Conservation (phyloP, 2,888 invertebrate genomes). For the Lathronympha strigana region DNA sequence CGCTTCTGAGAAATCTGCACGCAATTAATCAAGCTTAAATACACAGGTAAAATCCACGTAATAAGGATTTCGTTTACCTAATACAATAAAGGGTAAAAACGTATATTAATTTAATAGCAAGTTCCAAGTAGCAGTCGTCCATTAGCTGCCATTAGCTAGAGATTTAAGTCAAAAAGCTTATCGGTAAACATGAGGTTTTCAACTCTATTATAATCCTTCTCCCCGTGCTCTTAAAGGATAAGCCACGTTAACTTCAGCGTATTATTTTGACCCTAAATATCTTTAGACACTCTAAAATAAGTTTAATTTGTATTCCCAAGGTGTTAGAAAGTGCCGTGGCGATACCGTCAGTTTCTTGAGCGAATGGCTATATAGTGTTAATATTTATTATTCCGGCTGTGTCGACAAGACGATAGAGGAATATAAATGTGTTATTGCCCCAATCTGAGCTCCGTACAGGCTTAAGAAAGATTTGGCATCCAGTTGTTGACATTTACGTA, state of each 20-base stretch:
- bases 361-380: conserved; percentile 68
- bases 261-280: conserved; percentile 3
- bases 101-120: too few species aligned
- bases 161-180: conserved; percentile 32
- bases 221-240: conserved; percentile 28
- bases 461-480: conserved; percentile 50
- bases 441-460: conserved; percentile 62
- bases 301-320: conserved; percentile 64
- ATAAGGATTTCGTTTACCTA: too few species aligned
- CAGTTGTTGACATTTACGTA: conserved; percentile 50
- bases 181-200: conserved; percentile 30
- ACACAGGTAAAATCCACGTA: too few species aligned
- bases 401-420: conserved; percentile 64
- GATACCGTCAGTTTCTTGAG: conserved; percentile 75
- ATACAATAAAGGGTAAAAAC: too few species aligned
- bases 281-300: conserved; percentile 43
- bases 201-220: conserved; percentile 28
- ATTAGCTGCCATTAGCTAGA: conserved; percentile 21
- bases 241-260: conserved; percentile 24
- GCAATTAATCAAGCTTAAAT: too few species aligned
- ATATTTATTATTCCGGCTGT: conserved; percentile 77
- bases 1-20: too few species aligned
- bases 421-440: conserved; percentile 56
- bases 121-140: conserved; percentile 24
- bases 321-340: conserved; percentile 65